These are phyloP conservation scores for Brachynemurus nebulosus DNA, from an alignment of 2,888 invertebrate species.

Conservation along the genomic window DNA sequence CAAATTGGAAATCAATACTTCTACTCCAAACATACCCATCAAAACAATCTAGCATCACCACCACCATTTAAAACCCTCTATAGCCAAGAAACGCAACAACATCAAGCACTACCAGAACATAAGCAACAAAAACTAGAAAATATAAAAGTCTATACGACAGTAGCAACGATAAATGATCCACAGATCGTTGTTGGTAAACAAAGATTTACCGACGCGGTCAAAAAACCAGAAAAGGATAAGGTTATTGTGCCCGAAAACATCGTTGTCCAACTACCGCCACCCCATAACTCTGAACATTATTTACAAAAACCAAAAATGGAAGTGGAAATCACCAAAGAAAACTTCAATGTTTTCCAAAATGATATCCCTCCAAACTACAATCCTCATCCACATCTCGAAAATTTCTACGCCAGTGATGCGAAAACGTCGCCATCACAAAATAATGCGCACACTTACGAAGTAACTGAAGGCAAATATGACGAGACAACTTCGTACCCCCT, in stretches of 20 bases:
- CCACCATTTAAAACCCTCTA: conserved; percentile 31
- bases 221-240: conserved; percentile 17
- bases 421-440: not conserved
- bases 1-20: conserved; percentile 30
- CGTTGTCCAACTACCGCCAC: conserved; percentile 26
- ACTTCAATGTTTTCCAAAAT: conserved; percentile 28
- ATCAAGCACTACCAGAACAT: conserved; percentile 28
- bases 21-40: conserved; percentile 30
- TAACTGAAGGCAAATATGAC: conserved; percentile 28
- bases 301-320: conserved; percentile 25
- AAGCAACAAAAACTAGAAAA: conserved; percentile 27
- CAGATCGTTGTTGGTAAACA: conserved; percentile 13
- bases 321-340: conserved; percentile 31
- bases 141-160: conserved; percentile 18
- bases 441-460: conserved; percentile 27
- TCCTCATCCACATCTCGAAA: conserved; percentile 19
- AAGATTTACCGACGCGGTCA: conserved; percentile 14
- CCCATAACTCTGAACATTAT: conserved; percentile 28
- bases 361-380: conserved; percentile 23
- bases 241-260: conserved; percentile 21
- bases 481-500: conserved; percentile 15
- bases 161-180: conserved; percentile 4
- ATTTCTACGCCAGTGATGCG: conserved; percentile 13
- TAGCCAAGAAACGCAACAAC: conserved; percentile 8
- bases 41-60: conserved; percentile 34